These are phyloP conservation scores for Gymnogyps californianus DNA, from an alignment of 2,113 vertebrate species.

Conservation along the genomic window DNA sequence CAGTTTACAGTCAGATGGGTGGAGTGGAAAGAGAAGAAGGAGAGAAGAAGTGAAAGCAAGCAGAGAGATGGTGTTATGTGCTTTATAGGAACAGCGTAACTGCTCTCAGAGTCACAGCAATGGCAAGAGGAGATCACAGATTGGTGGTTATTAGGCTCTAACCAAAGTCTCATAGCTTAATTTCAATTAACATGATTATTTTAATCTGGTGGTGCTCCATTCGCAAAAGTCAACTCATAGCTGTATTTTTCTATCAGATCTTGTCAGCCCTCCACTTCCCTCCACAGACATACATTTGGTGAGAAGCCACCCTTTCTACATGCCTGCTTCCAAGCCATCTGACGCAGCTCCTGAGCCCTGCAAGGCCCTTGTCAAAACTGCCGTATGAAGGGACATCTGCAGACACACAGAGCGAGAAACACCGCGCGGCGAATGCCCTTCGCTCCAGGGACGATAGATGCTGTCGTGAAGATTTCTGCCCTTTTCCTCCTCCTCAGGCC, in stretches of 20 bases:
- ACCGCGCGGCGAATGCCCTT: accelerated
- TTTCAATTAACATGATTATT: background rate
- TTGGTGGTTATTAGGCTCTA: background rate
- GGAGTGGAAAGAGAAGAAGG: background rate
- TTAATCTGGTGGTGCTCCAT: background rate
- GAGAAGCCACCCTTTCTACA: background rate
- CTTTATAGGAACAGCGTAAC: background rate
- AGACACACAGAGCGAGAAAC: background rate
- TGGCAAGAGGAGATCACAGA: background rate
- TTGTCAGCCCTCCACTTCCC: background rate
- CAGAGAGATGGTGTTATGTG: background rate
- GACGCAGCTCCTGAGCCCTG: background rate
- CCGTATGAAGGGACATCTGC: background rate
- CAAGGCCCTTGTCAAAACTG: background rate
- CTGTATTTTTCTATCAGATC: background rate
- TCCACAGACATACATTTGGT: background rate
- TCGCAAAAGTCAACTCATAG: background rate
- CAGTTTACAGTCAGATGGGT: background rate
- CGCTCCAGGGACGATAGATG: accelerated
- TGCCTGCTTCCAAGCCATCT: background rate
- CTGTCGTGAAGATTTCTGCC: background rate
- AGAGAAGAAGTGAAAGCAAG: background rate
- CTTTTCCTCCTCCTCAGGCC: background rate
- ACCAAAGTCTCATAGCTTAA: background rate
- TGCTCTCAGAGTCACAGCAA: background rate